Base-by-base conservation (phyloP, 2,113 vertebrate genomes). In the Struthidea cinerea region DNA sequence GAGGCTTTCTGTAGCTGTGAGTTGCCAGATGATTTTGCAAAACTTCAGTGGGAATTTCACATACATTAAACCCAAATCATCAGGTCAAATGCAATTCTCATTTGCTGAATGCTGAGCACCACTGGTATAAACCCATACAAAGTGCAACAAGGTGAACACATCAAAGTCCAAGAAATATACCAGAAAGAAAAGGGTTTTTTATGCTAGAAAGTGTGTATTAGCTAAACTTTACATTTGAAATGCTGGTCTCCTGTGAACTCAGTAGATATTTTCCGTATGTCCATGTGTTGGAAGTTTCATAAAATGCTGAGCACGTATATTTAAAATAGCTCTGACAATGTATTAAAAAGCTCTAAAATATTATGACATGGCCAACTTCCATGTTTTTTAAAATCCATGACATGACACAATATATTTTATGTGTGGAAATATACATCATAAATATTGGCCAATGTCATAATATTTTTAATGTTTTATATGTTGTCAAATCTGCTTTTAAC, bases 261-360 rank as follows among this genome's bases (percentile, higher is more conserved):
- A 70, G 87, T 78, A 95, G 96, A 96, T 97, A 96, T 94, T 96
- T 97, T 97, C 97, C 87, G 52, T 97, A 97, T 96, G 95, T 94
- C 77, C 70, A 57, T 92, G 70, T 94, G 94, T 77, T 97, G 94
- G 93, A 90, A 96, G 92, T 97, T 97, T 97, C 93, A 96, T 94
- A 97, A 96, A 97, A 97, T 96, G 96, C 96, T 97, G 97, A 97
- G 92, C 96, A 92, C 21, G 21, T 96, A 94, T 93, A 96, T 96
- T 97, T 95, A 96, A 97, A 97, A 97, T 97, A 96, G 69, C 71
- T 97, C 94, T 97, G 96, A 97, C 95, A 96, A 95, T 84, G 77
- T 96, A 97, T 96, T 85, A 94, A 96, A 94, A 94, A 94, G 69
- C 85, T 92, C 95, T 96, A 96, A 97, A 95, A 94, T 97, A 96